phyloP scores from a whole-genome alignment of 2,888 invertebrate genomes.

The Automeris io region DNA sequence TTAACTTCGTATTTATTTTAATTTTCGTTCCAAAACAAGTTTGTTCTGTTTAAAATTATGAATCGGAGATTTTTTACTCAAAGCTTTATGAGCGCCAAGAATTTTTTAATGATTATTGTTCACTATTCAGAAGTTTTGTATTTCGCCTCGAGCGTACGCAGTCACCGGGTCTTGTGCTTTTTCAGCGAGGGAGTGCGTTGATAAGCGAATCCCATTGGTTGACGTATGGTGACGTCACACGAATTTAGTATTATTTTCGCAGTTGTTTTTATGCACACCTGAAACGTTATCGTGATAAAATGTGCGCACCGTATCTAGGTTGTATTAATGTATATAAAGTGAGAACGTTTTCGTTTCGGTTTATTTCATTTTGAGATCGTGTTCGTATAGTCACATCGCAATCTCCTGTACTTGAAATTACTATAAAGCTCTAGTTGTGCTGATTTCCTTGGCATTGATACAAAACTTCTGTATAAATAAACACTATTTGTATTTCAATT shows the following conservation, averaged over 20 bases:
- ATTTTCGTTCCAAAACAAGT: no score
- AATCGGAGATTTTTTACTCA: background rate
- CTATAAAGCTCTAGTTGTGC: constrained; percentile 13
- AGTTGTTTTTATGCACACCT: constrained; percentile 37
- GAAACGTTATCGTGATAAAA: constrained; percentile 52
- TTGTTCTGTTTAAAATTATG: constrained; percentile 17
- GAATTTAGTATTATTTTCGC: constrained; percentile 46
- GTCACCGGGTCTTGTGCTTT: constrained; percentile 37
- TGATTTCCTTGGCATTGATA: constrained; percentile 13
- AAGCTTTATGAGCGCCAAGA: constrained; percentile 24
- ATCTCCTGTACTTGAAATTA: no score
- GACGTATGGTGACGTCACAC: constrained; percentile 46
- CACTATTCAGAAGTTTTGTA: constrained; percentile 34
- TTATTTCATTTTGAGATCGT: constrained; percentile 19
- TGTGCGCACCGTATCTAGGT: constrained; percentile 26
- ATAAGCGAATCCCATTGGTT: constrained; percentile 43
- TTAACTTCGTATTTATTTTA: no score
- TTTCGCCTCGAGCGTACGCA: constrained; percentile 43
- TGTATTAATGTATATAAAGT: constrained; percentile 45
- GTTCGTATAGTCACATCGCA: constrained; percentile 16
- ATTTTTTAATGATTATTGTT: constrained; percentile 15
- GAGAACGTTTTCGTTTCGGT: constrained; percentile 31
- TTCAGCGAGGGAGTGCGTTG: constrained; percentile 55
- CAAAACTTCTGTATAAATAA: constrained; percentile 28
- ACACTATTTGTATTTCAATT: constrained; percentile 17